A percentile compares a stretch with the other conserved stretches of the same genome.
phyloP scores from a whole-genome alignment of 64 coral and sea anemone genomes.

The Stichodactyla helianthus region DNA sequence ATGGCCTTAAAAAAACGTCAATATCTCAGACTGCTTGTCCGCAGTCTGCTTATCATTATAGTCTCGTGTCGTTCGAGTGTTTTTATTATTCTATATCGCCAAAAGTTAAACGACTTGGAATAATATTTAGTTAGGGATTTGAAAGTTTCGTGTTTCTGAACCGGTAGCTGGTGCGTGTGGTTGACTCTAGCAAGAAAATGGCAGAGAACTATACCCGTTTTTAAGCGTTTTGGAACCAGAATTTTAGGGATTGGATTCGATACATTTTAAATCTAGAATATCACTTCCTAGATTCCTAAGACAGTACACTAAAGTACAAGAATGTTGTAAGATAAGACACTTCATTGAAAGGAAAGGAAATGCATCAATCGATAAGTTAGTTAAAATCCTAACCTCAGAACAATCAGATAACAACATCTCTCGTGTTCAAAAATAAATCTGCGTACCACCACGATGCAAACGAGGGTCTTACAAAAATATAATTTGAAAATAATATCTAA shows the following conservation, averaged over 20 bases:
- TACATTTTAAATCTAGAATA: background rate
- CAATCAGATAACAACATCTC: background rate
- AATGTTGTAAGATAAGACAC: background rate
- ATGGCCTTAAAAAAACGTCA: background rate
- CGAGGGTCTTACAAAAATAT: too few species aligned
- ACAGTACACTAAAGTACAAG: background rate
- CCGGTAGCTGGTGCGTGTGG: background rate
- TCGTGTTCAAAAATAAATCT: too few species aligned
- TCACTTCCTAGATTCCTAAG: background rate
- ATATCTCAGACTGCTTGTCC: background rate
- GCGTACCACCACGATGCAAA: too few species aligned
- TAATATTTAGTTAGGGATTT: background rate
- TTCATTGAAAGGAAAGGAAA: background rate
- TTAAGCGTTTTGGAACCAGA: background rate
- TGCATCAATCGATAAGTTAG: background rate
- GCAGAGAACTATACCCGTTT: background rate
- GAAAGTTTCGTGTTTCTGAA: background rate
- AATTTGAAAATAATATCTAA: too few species aligned
- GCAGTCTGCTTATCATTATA: slow-evolving; percentile 8
- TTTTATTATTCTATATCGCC: background rate
- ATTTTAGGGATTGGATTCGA: background rate
- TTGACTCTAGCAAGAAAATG: background rate
- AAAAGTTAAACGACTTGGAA: slow-evolving; percentile 13
- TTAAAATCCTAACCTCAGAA: background rate
- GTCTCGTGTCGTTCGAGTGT: background rate